These are phyloP conservation scores for Zophobas morio DNA, from an alignment of 1,140 invertebrate genomes.

Conservation along the genomic window DNA sequence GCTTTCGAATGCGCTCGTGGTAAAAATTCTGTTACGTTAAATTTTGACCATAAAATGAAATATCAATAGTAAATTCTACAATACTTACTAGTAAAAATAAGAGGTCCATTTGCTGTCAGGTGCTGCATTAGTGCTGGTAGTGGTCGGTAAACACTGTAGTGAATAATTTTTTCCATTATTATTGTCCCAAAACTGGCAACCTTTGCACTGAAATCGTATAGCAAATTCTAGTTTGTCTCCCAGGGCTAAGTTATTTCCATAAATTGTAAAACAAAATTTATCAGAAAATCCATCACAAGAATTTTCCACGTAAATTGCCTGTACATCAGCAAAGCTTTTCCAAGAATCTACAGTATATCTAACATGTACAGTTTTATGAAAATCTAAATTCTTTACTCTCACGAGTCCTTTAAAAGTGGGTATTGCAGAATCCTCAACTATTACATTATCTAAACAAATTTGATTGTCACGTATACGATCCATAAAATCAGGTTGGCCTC, in stretches of 20 bases:
- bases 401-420: conserved; percentile 89
- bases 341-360: conserved; percentile 91
- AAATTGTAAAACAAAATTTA: conserved; percentile 85
- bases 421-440: conserved; percentile 78
- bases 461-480: conserved; percentile 80
- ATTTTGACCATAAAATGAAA: no score
- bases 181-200: conserved; percentile 92
- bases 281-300: conserved; percentile 96
- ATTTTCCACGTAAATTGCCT: conserved; percentile 86
- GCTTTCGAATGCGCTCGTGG: no score
- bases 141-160: conserved; percentile 82
- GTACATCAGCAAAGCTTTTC: conserved; percentile 86
- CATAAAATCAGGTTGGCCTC: conserved; percentile 81
- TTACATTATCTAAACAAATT: conserved; percentile 89
- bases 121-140: conserved; percentile 16
- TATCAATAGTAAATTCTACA: no score
- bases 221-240: conserved; percentile 87
- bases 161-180: conserved; percentile 89
- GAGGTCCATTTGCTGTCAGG: conserved; percentile 57
- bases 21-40: no score
- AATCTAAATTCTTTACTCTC: conserved; percentile 91
- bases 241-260: conserved; percentile 79
- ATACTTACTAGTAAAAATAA: conserved; percentile 65
- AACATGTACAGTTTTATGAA: conserved; percentile 91
- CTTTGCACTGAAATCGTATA: conserved; percentile 85